Percentiles rank a stretch among this genome's conserved stretches.
These are phyloP conservation scores for Gallinago media DNA, from an alignment of 2,113 vertebrate species.

Conservation along the genomic window DNA sequence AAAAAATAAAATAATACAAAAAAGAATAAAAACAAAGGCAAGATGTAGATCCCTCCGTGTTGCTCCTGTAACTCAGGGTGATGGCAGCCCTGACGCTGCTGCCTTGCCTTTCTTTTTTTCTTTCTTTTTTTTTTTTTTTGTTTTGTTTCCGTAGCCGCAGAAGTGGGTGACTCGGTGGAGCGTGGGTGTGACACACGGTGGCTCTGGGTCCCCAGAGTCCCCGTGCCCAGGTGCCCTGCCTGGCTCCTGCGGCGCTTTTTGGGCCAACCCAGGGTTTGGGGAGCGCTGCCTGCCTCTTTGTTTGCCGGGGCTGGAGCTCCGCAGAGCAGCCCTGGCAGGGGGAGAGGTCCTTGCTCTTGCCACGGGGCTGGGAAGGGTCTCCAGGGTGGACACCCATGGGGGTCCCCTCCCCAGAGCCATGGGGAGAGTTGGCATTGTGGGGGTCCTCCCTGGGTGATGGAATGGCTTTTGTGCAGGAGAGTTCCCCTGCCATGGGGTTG, in stretches of 20 bases:
- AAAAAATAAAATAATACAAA: neutral
- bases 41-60: neutral
- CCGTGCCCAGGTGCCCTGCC: neutral
- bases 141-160: neutral
- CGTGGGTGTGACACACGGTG: neutral
- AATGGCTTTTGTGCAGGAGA: neutral
- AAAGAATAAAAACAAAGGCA: accelerated
- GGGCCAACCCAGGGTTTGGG: neutral
- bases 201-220: neutral
- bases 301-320: neutral
- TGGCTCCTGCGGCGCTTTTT: neutral
- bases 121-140: neutral
- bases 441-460: neutral
- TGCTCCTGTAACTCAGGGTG: neutral
- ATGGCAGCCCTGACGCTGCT: neutral
- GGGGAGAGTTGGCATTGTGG: neutral
- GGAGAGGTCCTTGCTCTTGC: neutral
- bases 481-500: accelerated
- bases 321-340: neutral
- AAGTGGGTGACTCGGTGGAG: neutral
- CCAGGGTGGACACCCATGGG: neutral
- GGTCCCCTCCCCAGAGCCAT: neutral
- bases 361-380: neutral
- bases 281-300: neutral
- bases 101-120: too few species aligned